Conservation (phyloP, 2,888 invertebrate species). For the Heterodera filipjevi region DNA sequence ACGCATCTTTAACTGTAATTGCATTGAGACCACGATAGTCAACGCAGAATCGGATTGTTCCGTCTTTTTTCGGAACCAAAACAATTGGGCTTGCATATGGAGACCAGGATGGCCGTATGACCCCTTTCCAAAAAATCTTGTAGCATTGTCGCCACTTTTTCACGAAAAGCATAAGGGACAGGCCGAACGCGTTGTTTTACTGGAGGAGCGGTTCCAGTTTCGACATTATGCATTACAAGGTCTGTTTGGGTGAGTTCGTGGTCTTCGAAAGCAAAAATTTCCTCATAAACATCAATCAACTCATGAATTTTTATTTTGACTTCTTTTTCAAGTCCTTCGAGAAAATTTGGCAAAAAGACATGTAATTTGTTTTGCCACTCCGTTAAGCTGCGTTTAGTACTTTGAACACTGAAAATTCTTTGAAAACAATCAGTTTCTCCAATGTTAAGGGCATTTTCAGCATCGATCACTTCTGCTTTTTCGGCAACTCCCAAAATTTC, state of each 20-base stretch:
- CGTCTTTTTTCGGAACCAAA: no score
- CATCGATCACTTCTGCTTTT: no score
- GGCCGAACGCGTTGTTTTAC: slow-evolving; percentile 8
- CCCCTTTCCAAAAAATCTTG: no score
- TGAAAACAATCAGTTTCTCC: no score
- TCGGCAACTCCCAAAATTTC: no score
- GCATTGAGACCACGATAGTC: no score
- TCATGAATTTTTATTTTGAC: background rate
- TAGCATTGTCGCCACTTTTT: slow-evolving; percentile 30
- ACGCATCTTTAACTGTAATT: no score
- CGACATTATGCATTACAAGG: slow-evolving; percentile 23
- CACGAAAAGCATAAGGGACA: slow-evolving; percentile 27
- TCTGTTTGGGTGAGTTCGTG: slow-evolving; percentile 28
- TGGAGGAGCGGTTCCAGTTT: slow-evolving; percentile 14
- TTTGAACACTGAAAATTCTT: background rate
- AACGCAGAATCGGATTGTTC: no score
- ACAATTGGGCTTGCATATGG: no score
- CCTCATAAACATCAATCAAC: background rate
- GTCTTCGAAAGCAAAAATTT: slow-evolving; percentile 32
- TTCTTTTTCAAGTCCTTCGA: background rate
- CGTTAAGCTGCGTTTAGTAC: background rate
- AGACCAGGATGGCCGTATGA: no score
- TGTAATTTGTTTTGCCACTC: background rate
- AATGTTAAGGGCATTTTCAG: no score
- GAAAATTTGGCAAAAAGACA: background rate